Base-by-base conservation (phyloP, 1,140 invertebrate species). In the Drosophila rhopaloa region DNA sequence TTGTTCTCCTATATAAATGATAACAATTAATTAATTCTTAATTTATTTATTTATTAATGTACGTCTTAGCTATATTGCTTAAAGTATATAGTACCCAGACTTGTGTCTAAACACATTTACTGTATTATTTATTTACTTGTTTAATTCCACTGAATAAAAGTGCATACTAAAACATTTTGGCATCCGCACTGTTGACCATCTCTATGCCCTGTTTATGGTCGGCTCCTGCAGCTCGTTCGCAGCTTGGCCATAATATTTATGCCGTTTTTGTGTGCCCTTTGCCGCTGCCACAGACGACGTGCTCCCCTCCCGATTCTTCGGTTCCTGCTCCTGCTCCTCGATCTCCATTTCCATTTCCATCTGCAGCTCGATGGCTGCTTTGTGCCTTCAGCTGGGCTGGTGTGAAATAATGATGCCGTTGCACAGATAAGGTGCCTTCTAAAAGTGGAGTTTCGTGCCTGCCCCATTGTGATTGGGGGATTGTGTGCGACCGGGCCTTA, bases 371-470 rank as follows among this genome's bases (percentile, higher is more conserved):
- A 27, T 56, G 54, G 48, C 59, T 40, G 66, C 41, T 55, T 41
- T 61, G 63, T 47, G 81, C 72, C 66, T 74, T 61, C 70, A 62
- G 70, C 58, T 62, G 61, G 71, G 70, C 56, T 90, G 88, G 86
- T 90, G 86, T 90, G 86, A 90, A 90, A 79, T 90, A 90, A 82
- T 90, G 86, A 90, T 90, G 82, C 86, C 86, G 82, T 82, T 79
- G 86, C 63, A 62, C 70, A 79, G 85, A 90, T 90, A 90, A 90
- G 86, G 74, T 83, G 78, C 82, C 81, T 81, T 85, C 77, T 74
- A 70, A 85, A 85, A 85, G 78, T 85, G 81, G 81, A 80, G 81
- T 80, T 84, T 84, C 81, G 73, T 84, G 81, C 77, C 81, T 84
- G 81, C 81, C 81, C 81, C 81, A 83, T 83, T 83, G 81, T 84